Percentiles rank a stretch among this genome's conserved stretches.
Evolutionary conservation across 2,797 vertebrate genomes (phyloP).

Genomic region (Huso huso): DNA sequence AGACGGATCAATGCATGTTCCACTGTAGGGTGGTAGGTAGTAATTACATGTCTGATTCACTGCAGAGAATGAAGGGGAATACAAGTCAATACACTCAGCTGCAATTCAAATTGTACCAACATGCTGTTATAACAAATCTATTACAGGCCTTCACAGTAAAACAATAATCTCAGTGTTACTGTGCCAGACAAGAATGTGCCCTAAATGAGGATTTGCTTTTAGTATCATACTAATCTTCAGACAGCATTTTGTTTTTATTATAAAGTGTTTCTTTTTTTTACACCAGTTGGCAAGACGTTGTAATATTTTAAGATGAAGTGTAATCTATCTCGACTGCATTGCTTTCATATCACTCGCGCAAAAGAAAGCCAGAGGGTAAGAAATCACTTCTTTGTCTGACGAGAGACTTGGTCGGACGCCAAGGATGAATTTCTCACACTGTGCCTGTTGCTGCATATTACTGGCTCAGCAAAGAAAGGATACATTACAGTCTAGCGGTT

Average conservation of each 20-base stretch:
- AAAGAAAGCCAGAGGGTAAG: conserved; percentile 57
- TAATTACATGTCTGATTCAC: no score
- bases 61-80: no score
- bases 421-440: conserved; percentile 61
- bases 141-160: conserved; percentile 43
- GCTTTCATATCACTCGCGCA: conserved; percentile 59
- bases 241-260: conserved; percentile 34
- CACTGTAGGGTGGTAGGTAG: no score
- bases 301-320: conserved; percentile 63
- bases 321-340: conserved; percentile 65
- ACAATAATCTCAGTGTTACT: conserved; percentile 52
- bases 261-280: conserved; percentile 46
- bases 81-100: no score
- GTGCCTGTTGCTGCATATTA: conserved; percentile 61
- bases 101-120: no score
- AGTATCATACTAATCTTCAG: conserved; percentile 33
- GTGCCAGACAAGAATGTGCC: conserved; percentile 42
- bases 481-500: conserved; percentile 50
- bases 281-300: conserved; percentile 65
- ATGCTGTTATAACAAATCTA: no score
- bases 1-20: no score
- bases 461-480: conserved; percentile 39
- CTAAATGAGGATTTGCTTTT: conserved; percentile 45
- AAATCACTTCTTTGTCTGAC: conserved; percentile 69
- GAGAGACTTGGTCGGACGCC: conserved; percentile 57